phyloP scores from a whole-genome alignment of 2,797 vertebrate species.

The Serranus cabrilla region DNA sequence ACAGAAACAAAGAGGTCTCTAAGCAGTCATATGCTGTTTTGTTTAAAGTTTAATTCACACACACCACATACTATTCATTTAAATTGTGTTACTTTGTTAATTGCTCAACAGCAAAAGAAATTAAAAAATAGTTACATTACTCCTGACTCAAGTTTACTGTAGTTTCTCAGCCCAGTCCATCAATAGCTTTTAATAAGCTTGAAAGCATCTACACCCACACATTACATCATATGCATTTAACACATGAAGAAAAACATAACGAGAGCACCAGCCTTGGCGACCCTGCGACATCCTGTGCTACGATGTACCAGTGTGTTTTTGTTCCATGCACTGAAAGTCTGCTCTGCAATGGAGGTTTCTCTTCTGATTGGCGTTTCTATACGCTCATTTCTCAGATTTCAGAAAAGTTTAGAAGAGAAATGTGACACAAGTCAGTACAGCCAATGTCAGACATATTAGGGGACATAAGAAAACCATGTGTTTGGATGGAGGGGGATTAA shows the following conservation, averaged over 20 bases:
- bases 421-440: too few relatives aligned
- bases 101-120: neutral
- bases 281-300: too few relatives aligned
- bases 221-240: neutral
- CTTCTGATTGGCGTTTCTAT: too few relatives aligned
- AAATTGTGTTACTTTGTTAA: constrained; percentile 3
- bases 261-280: too few relatives aligned
- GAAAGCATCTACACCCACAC: neutral
- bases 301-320: too few relatives aligned
- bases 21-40: neutral
- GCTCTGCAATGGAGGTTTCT: too few relatives aligned
- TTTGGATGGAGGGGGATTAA: too few relatives aligned
- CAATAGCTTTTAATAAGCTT: neutral
- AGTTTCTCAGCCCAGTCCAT: neutral
- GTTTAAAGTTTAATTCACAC: neutral
- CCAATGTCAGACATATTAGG: too few relatives aligned
- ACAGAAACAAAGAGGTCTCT: constrained; percentile 7
- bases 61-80: neutral
- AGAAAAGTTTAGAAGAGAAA: too few relatives aligned
- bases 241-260: neutral
- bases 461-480: too few relatives aligned
- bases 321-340: too few relatives aligned
- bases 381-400: too few relatives aligned
- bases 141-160: neutral
- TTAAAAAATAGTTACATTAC: neutral